Evolutionary conservation across 2,113 vertebrate species (phyloP).

Genomic region (Cyprinus carpio): DNA sequence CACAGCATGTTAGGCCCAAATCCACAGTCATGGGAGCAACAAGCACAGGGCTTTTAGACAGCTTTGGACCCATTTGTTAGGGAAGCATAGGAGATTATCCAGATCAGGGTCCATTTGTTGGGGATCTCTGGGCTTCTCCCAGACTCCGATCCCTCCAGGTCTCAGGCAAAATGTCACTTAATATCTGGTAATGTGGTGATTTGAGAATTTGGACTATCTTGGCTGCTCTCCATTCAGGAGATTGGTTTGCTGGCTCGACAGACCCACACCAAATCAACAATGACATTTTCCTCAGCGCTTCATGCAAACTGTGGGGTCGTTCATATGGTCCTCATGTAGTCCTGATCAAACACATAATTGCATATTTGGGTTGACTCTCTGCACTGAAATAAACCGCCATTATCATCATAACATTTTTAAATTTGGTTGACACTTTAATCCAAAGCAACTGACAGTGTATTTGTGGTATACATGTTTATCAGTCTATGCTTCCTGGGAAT

Average conservation of each 20-base stretch:
- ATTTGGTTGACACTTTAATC: background rate
- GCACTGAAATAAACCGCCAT: background rate
- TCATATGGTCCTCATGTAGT: background rate
- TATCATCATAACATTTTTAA: background rate
- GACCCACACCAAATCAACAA: conserved; percentile 30
- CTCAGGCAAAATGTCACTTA: conserved; percentile 54
- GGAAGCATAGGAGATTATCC: conserved; percentile 50
- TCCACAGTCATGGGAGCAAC: conserved; percentile 17
- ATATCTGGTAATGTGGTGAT: conserved; percentile 42
- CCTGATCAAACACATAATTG: conserved; percentile 41
- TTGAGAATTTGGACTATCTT: conserved; percentile 38
- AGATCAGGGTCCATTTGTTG: conserved; percentile 52
- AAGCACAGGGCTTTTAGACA: conserved; percentile 24
- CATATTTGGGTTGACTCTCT: background rate
- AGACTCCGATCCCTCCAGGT: conserved; percentile 36
- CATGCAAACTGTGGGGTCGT: conserved; percentile 31
- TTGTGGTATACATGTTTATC: background rate
- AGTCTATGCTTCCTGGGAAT: background rate
- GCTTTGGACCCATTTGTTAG: conserved; percentile 55
- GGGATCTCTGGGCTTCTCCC: conserved; percentile 21
- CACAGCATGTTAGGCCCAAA: conserved; percentile 24
- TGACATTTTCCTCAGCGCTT: conserved; percentile 39
- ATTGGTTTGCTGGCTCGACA: conserved; percentile 18
- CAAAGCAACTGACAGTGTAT: background rate
- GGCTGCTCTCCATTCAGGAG: conserved; percentile 30